Evolutionary conservation across 2,888 invertebrate species (phyloP), one percentile per base, ranked within the genome.

Genomic region (Linhomoeus sp.): DNA sequence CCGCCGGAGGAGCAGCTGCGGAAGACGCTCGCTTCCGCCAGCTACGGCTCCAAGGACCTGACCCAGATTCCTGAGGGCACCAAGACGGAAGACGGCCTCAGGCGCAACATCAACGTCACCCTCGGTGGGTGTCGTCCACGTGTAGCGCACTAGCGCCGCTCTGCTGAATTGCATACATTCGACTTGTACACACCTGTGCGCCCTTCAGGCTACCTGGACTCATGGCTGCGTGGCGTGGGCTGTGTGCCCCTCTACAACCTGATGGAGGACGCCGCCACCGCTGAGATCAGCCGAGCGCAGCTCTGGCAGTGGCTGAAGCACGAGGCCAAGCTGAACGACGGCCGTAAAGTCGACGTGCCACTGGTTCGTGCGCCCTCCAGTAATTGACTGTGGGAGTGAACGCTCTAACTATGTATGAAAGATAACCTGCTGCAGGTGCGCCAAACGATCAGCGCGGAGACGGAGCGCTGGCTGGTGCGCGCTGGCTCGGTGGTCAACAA

Each of bases 261-360:
- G 24, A 74, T 79, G 25, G 79, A 79, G 61, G 79, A 80, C 61
- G 78, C 78, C 0, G 79, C 79, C 3, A 79, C 79, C 0, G 79
- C 79, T 1, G 79, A 80, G 65, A 79, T 79, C 58, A 78, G 77
- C 1, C 69, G 79, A 45, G 75, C 74, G 25, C 79, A 79, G 66
- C 71, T 79, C 47, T 79, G 79, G 79, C 79, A 79, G 62, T 79
- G 79, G 77, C 73, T 78, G 49, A 67, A 74, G 48, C 77, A 77
- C 59, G 64, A 70, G 74, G 76, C 58, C 66, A 68, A 45, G 61
- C 67, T 20, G 55, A 39, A 36, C 58, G 60, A 60, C 46, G 60
- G 59, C 9, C 53, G 57, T 19, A 56, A 56, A 3, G 55, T 62
- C 39, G 58, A 59, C 45, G 55, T 54, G 20, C 55, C 58, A 38